Base-by-base conservation (phyloP, 2,888 invertebrate genomes). In the Troides oblongomaculatus region DNA sequence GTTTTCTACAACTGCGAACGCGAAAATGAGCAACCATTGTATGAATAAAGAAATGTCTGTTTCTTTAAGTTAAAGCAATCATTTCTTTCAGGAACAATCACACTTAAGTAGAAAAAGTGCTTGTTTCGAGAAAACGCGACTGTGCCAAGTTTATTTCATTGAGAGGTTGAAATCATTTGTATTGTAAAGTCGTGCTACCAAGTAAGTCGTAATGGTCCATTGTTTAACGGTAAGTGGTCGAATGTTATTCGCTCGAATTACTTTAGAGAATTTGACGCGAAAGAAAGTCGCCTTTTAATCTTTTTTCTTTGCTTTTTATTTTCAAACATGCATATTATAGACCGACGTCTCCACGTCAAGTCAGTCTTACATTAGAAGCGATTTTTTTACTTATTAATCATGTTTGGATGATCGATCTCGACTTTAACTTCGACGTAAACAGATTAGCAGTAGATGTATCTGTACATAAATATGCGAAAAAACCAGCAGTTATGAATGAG, bases 171-270 rank as follows among this genome's bases (percentile, higher is more conserved):
- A 69, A 65, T 69, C 65, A 62, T 58, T 66, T 59, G 70, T 62
- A 63, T 69, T 62, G 60, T 64, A 69, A 69, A 69, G 60, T 69
- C 63, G 63, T 71, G 67, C 64, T 71, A 75, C 76, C 77, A 77
- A 77, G 79, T 81, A 79, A 78, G 80, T 81, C 81, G 81, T 84
- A 85, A 86, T 87, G 84, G 85, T 83, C 85, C 86, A 88, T 88
- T 88, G 88, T 88, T 86, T 84, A 83, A 83, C 79, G 76, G 81
- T 85, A 86, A 87, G 84, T 84, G 85, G 80, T 78, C 79, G 79
- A 79, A 83, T 84, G 86, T 87, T 86, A 84, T 85, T 84, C 83
- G 84, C 62, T 63, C 62, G 85, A 86, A 86, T 84, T 85, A 83
- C 83, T 82, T 81, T 80, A 79, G 81, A 83, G 77, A 82, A 82